A percentile compares a stretch with the other conserved stretches of the same genome.
These are phyloP conservation scores for Hormiphora californensis DNA, from an alignment of 37 sponge, comb jelly and placozoan species.

Conservation along the genomic window DNA sequence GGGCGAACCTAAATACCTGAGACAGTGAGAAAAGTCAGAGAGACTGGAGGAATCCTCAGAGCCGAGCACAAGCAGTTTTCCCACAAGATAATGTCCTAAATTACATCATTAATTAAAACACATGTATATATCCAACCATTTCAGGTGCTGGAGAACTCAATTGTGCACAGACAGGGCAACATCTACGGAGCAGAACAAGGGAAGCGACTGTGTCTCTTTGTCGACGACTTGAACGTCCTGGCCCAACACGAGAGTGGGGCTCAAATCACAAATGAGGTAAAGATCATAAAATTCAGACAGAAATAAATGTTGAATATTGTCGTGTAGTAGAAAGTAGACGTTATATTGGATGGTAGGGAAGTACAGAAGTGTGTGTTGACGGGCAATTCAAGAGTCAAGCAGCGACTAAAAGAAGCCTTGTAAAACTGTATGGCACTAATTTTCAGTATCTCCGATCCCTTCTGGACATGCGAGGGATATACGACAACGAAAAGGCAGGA, in stretches of 20 bases:
- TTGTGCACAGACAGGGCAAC: constrained; percentile 57
- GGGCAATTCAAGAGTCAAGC: no score
- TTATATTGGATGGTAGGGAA: no score
- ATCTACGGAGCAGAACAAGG: constrained; percentile 73
- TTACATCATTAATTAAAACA: no score
- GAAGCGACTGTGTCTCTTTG: constrained; percentile 62
- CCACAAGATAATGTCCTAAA: no score
- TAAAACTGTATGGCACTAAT: no score
- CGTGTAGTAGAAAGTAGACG: not conserved
- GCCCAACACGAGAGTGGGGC: constrained; percentile 19
- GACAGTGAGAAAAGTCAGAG: no score
- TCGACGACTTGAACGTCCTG: constrained; percentile 81
- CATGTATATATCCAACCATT: not conserved
- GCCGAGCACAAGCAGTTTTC: no score
- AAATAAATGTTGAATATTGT: not conserved
- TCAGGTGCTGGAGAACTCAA: constrained; percentile 1
- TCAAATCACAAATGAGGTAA: constrained; percentile 38
- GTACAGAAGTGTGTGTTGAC: no score
- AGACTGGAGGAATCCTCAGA: no score
- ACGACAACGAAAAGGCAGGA: constrained; percentile 66
- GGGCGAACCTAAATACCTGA: no score
- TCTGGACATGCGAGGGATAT: constrained; percentile 64
- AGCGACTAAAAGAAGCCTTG: no score
- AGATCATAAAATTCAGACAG: no score
- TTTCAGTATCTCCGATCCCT: constrained; percentile 74